Percentiles rank a stretch among this genome's conserved stretches.
Conservation (phyloP, 2,113 vertebrate genomes). For the Odocoileus hemionus region DNA sequence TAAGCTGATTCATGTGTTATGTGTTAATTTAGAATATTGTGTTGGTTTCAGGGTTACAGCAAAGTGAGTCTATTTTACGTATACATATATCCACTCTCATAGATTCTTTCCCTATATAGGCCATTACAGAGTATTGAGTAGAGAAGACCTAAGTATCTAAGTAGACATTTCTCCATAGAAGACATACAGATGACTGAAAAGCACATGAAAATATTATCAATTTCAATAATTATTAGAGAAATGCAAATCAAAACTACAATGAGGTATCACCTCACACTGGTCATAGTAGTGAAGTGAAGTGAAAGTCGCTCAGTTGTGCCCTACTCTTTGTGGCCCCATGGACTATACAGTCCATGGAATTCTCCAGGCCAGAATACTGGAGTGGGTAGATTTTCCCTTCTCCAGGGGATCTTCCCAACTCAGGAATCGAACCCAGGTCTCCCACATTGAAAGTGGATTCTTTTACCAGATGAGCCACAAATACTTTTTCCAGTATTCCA, state of each 20-base stretch:
- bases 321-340: neutral
- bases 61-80: neutral
- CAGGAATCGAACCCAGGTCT: neutral
- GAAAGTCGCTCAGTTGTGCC: neutral
- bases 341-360: neutral
- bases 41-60: neutral
- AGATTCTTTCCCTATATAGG: neutral
- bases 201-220: neutral
- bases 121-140: neutral
- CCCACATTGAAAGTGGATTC: accelerated
- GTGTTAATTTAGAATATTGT: neutral
- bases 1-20: neutral
- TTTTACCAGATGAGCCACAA: neutral
- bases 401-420: neutral
- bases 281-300: neutral
- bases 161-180: accelerated
- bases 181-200: neutral
- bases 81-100: neutral
- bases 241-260: neutral
- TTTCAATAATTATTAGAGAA: neutral
- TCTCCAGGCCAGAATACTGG: neutral
- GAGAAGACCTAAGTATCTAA: neutral
- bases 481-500: too few species aligned
- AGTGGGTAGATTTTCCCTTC: neutral
- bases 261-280: neutral